Conservation (phyloP, 2,113 vertebrate genomes). For the Prolemur simus region DNA sequence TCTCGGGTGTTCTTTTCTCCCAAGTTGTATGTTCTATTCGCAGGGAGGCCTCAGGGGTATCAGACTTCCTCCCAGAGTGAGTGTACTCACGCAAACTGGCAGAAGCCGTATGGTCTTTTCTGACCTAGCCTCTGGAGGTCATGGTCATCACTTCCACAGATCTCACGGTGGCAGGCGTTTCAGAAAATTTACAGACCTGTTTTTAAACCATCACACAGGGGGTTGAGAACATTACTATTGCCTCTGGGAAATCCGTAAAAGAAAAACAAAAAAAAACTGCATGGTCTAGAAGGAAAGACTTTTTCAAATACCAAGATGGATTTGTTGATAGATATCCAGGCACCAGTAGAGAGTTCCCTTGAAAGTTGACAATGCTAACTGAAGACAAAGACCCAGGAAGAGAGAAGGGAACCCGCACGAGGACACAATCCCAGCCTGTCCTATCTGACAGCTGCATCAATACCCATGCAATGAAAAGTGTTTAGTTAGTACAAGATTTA, state of each 20-base stretch:
- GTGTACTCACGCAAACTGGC: not conserved
- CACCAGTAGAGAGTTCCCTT: not conserved
- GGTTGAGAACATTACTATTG: not conserved
- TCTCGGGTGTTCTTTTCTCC: not conserved
- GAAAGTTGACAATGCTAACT: not conserved
- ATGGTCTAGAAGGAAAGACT: not conserved
- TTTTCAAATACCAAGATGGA: not conserved
- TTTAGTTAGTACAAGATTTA: not conserved
- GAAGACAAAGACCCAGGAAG: not conserved
- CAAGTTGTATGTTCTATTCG: not conserved
- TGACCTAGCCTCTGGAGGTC: not conserved
- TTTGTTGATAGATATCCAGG: not conserved
- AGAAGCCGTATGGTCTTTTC: not conserved
- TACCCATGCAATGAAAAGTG: not conserved
- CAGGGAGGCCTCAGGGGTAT: not conserved
- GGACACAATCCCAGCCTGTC: not conserved
- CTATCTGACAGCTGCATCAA: rapidly evolving
- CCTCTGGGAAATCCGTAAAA: not conserved
- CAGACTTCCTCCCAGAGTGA: not conserved
- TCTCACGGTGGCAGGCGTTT: not conserved
- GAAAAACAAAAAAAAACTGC: not conserved
- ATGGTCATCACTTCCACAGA: not conserved
- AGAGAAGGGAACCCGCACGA: rapidly evolving
- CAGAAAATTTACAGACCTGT: not conserved
- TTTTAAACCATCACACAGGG: not conserved